Conservation (phyloP, 2,797 vertebrate genomes). For the Furcifer pardalis region DNA sequence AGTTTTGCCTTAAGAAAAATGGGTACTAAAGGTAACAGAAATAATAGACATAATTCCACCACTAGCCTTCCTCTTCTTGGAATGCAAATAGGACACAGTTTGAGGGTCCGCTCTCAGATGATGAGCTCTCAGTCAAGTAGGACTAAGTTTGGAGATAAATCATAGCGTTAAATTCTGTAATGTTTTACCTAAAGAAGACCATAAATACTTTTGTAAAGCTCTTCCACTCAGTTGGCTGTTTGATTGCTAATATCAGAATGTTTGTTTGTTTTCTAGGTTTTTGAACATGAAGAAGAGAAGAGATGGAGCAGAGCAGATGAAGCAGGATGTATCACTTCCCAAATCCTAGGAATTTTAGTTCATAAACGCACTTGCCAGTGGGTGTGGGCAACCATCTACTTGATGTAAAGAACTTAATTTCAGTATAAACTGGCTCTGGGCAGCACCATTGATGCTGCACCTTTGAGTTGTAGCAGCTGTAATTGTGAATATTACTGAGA, state of each 20-base stretch:
- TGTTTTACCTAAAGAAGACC: slow-evolving; percentile 56
- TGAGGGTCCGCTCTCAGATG: background rate
- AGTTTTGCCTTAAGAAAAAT: background rate
- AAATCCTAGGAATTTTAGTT: slow-evolving; percentile 89
- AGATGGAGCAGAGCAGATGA: slow-evolving; percentile 87
- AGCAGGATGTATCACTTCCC: slow-evolving; percentile 91
- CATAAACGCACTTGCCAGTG: slow-evolving; percentile 86
- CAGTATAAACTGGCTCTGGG: slow-evolving; percentile 84
- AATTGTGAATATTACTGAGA: slow-evolving; percentile 87
- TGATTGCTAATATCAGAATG: slow-evolving; percentile 64
- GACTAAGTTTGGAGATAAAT: background rate
- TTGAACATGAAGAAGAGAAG: slow-evolving; percentile 84
- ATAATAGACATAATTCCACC: too few species aligned
- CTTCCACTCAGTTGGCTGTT: slow-evolving; percentile 42
- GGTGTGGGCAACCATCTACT: slow-evolving; percentile 88
- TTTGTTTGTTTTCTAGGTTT: slow-evolving; percentile 84
- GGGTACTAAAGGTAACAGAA: too few species aligned
- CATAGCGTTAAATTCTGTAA: slow-evolving; percentile 25
- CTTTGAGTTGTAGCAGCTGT: slow-evolving; percentile 81
- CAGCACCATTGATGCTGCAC: slow-evolving; percentile 75
- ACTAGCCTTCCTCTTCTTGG: slow-evolving; percentile 15
- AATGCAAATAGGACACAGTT: background rate
- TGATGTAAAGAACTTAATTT: slow-evolving; percentile 89
- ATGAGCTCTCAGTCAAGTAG: background rate
- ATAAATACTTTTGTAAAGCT: slow-evolving; percentile 43